Evolutionary conservation across 2,888 invertebrate species (phyloP), one percentile per base, ranked within the genome.

Genomic region (Pterostichus niger): DNA sequence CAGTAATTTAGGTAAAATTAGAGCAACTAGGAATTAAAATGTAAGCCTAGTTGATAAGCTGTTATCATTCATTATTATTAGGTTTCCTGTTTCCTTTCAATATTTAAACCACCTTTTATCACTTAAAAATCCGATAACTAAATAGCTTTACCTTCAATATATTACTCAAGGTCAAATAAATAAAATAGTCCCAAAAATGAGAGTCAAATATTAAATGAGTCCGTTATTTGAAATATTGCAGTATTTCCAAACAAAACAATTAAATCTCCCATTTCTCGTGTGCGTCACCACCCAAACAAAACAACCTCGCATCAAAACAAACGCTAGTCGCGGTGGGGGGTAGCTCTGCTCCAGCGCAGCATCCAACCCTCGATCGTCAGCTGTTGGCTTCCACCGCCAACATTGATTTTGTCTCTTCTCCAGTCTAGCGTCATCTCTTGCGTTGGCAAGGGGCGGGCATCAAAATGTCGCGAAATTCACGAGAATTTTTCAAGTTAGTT

Each of bases 291-390:
- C 64, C n/a, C 31, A 64, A 64, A 64, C 64, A 64, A 64, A 59
- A 54, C 54, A 54, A 15, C 13, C 15, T 54, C 68, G 40, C 44
- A 68, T 40, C 15, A 31, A 52, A 52, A 31, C 40, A 75, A 75
- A 46, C 15, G 13, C 24, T 2, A 7, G 24, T 73, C 40, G 24
- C 13, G 35, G 56, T 56, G 77, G 77, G 77, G 56, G 77, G 40
- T 77, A 56, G 54, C 40, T 73, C 31, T 40, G 71, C 35, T 71
- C 77, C 77, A 77, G 71, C 17, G 40, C 77, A 77, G 77, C 54
- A 40, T 77, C 77, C 77, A 71, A 11, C 71, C 77, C 56, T 49
- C 77, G 49, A 56, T 56, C 77, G 77, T 77, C 77, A 31, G 44
- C 79, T 79, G 61, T 49, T 40, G 40, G 24, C 56, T 11, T 13